A percentile compares a stretch with the other conserved stretches of the same genome.
These are phyloP conservation scores for Fregata magnificens DNA, from an alignment of 2,113 vertebrate genomes.

Conservation along the genomic window DNA sequence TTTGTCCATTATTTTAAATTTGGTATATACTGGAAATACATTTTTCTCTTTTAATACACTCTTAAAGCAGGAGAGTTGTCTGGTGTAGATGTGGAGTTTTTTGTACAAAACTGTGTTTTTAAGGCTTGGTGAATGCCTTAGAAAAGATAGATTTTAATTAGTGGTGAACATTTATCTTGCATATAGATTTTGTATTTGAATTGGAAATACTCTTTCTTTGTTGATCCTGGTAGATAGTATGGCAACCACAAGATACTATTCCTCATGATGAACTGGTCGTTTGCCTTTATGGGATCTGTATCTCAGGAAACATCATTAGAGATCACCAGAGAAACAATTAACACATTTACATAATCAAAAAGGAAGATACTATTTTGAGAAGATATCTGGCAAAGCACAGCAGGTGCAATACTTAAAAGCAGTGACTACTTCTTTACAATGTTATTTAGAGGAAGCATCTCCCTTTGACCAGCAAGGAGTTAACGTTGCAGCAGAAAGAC, in stretches of 20 bases:
- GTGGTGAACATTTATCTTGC: background rate
- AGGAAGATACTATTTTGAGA: background rate
- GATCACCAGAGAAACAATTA: background rate
- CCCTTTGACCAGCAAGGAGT: background rate
- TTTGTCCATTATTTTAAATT: background rate
- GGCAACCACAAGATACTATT: background rate
- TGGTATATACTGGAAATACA: background rate
- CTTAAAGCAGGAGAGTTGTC: background rate
- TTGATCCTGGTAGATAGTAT: background rate
- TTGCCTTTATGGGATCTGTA: background rate
- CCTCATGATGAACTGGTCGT: background rate
- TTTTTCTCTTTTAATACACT: constrained; percentile 35
- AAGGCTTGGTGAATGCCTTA: background rate
- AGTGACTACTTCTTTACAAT: background rate
- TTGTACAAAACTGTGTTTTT: background rate
- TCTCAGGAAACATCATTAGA: background rate
- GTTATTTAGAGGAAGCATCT: background rate
- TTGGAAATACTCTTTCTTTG: background rate
- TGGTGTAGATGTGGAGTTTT: background rate
- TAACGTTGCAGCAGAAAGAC: constrained; percentile 7
- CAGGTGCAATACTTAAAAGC: background rate
- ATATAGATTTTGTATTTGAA: background rate
- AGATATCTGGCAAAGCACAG: background rate
- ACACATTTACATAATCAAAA: background rate
- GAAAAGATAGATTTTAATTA: background rate